phyloP scores from a whole-genome alignment of 2,797 vertebrate species.

The Falco columbarius region DNA sequence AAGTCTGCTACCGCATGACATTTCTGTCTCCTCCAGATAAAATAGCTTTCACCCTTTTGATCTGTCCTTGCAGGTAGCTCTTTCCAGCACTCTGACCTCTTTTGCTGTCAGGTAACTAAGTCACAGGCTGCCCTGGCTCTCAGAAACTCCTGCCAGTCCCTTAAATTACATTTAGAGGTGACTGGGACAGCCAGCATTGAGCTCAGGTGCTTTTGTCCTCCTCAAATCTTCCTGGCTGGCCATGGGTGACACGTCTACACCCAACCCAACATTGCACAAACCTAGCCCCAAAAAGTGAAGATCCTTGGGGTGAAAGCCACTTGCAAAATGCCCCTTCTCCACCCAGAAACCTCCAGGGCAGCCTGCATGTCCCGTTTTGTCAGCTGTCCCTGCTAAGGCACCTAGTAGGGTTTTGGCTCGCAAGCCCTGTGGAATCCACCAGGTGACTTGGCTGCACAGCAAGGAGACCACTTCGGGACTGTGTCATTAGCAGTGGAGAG shows the following conservation, averaged over 20 bases:
- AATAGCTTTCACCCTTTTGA: background rate
- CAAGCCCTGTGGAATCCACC: background rate
- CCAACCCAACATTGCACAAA: background rate
- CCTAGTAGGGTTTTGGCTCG: background rate
- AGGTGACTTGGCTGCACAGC: background rate
- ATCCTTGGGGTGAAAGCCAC: background rate
- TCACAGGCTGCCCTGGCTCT: background rate
- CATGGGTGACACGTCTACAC: accelerated
- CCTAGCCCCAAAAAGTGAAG: background rate
- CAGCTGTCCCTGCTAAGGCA: background rate
- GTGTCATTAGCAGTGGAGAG: background rate
- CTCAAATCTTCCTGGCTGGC: background rate
- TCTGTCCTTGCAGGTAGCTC: background rate
- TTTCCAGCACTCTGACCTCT: background rate
- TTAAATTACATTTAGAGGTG: background rate
- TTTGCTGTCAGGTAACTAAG: background rate
- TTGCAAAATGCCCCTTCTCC: accelerated
- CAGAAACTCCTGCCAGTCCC: background rate
- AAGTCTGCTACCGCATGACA: background rate
- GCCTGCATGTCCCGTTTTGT: accelerated
- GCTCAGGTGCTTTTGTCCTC: background rate
- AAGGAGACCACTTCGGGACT: background rate
- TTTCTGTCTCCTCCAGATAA: background rate
- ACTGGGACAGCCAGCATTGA: accelerated
- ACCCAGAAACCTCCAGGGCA: background rate